Evolutionary conservation across 2,113 vertebrate species (phyloP).

Genomic region (Eudyptes chrysolophus): DNA sequence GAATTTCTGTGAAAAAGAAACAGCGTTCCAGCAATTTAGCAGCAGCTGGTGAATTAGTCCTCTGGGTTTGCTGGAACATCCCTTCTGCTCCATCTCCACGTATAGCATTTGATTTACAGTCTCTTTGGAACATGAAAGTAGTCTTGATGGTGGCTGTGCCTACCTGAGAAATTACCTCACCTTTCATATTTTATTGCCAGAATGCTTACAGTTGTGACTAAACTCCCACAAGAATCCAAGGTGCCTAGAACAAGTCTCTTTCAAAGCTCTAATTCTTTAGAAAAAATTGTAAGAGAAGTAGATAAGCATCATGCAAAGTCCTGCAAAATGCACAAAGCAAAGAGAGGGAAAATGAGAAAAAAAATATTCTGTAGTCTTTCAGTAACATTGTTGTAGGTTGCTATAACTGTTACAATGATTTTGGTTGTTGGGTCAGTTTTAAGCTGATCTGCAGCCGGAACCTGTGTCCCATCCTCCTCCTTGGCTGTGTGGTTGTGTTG

Average conservation of each 20-base stretch:
- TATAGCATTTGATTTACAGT: neutral
- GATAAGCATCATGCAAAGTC: neutral
- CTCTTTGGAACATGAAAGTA: neutral
- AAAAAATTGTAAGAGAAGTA: neutral
- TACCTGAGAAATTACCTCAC: neutral
- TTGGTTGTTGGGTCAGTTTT: neutral
- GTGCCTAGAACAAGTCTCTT: neutral
- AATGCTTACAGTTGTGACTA: neutral
- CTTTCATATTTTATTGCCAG: neutral
- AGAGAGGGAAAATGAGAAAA: neutral
- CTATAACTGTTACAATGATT: neutral
- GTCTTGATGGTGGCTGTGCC: neutral
- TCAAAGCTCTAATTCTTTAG: neutral
- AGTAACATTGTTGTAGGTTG: neutral
- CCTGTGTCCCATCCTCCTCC: fast-evolving
- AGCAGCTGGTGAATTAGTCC: neutral
- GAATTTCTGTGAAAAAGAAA: neutral
- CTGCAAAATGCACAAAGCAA: neutral
- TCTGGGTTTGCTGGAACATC: neutral
- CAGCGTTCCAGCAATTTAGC: neutral
- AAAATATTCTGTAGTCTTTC: neutral
- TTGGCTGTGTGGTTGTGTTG: neutral
- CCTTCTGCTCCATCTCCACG: fast-evolving
- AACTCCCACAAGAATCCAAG: neutral
- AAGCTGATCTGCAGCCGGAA: neutral